These are phyloP conservation scores for Xerus inauris DNA, from an alignment of 2,113 vertebrate species.

Conservation along the genomic window DNA sequence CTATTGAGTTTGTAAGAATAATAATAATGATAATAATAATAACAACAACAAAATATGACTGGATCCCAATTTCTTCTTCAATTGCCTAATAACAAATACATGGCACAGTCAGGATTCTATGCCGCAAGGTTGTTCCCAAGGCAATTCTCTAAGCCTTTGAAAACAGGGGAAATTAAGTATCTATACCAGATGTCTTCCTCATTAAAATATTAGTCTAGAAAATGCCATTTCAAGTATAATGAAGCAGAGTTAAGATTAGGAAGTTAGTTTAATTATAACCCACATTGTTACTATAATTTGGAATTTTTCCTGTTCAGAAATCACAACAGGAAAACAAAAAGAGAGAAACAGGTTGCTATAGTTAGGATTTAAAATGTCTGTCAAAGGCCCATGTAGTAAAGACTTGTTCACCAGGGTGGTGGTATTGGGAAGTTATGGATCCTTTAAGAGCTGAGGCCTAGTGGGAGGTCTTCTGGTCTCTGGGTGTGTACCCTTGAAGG, in stretches of 20 bases:
- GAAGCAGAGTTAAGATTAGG: background rate
- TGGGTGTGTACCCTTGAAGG: background rate
- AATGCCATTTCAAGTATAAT: conserved; percentile 5
- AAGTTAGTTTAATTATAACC: conserved; percentile 48
- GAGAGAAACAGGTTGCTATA: background rate
- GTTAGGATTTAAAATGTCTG: background rate
- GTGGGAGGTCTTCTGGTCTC: background rate
- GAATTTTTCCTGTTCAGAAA: conserved; percentile 20
- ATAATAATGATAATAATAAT: background rate
- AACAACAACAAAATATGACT: background rate
- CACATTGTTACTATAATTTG: conserved; percentile 17
- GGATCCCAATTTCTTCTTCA: background rate
- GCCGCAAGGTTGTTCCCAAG: background rate
- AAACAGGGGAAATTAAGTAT: background rate
- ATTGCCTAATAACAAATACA: background rate
- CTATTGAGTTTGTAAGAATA: background rate
- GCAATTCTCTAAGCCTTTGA: background rate
- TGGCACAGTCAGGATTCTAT: background rate
- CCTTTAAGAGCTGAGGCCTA: background rate
- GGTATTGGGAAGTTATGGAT: background rate
- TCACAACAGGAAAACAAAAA: background rate
- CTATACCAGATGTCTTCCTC: conserved; percentile 34
- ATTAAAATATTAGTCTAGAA: conserved; percentile 56
- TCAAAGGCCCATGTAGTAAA: background rate
- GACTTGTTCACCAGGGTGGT: no score